Evolutionary conservation across 2,888 invertebrate species (phyloP), one percentile per base, ranked within the genome.

Genomic region (Onthophagus sagittarius): DNA sequence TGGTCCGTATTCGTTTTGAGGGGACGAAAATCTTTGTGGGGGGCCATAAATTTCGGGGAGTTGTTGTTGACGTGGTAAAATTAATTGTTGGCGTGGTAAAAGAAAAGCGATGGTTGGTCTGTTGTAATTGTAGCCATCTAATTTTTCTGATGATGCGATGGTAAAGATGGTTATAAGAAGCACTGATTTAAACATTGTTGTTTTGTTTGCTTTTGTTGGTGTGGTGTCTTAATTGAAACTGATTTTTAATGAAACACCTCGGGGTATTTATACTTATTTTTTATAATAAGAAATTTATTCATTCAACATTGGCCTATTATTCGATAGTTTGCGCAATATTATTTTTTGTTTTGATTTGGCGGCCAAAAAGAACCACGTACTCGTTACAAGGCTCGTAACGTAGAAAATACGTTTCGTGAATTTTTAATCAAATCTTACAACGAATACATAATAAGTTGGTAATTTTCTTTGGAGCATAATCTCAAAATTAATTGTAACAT

Each of bases 1-100:
- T 6, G 86, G 86, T 14, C 80, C 77, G 0, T 79, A 77, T 71
- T 86, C 84, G 11, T 85, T 84, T 11, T 71, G 73, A 23, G 53
- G 71, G 11, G 67, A n/a, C 11, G 67, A 31, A 67, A 15, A 67
- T 70, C 84, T 83, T 5, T 86, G 80, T 0, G 87, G 87, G 15
- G 86, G 86, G 23, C 84, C 85, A 76, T 87, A 88, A 77, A 86
- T 86, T 71, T 84, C 82, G 0, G 86, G 87, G 6, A 80, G 76
- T 0, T 78, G 76, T 72, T 86, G 84, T 9, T 85, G 84, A 14
- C 83, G 76, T 5, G 23, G 67, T 5, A 65, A 53, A 9, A 32
- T 32, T 53, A 64, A 63, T n/a, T 73, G 71, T 33, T 74, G 73
- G 11, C 62, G 62, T 3, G 73, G 73, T 69, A 71, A 31, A 15